Evolutionary conservation across 2,113 vertebrate species (phyloP), one percentile per base, ranked within the genome.

Genomic region (Mesoclemmys tuberculata): DNA sequence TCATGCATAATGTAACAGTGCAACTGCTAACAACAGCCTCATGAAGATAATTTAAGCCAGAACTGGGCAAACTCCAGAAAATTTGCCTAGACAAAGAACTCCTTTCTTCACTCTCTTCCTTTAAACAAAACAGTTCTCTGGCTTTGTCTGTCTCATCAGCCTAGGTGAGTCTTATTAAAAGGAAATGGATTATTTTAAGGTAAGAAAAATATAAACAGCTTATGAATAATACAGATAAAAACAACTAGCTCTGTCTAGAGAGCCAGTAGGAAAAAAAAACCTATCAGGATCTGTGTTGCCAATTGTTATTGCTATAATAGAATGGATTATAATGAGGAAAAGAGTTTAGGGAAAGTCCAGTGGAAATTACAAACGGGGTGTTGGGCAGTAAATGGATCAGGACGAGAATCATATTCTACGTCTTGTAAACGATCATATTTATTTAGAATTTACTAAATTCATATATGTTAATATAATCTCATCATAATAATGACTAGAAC

Each of bases 1-100:
- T 96, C 94, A 97, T 95, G 82, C 91, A 94, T 93, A 97, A 97
- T 90, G 90, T 88, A 98, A 89, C 41, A 89, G 54, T 82, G 71
- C 56, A 92, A 91, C 82, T 95, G 89, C 87, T 94, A 96, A 96
- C 87, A 96, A 95, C 84, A 97, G 82, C 51, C 58, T 92, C 80
- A 61, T 84, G 49, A 89, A 98, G 90, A 96, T 90, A 92, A 97
- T 97, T 95, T 97, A 89, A 95, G 84, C 29, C 83, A 82, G 80
- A 82, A 19, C 64, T 97, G 93, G 91, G 93, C 87, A 94, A 90
- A 75, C 64, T 86, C 93, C 92, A 96, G 95, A 85, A 98, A 97
- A 96, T 94, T 77, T 89, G 93, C 84, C 91, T 92, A 78, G 80
- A 97, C 85, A 97, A 78, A 49, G 94, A 96, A 92, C 77, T 79